Evolutionary conservation across 2,888 invertebrate genomes (phyloP).

Genomic region (Ormyrus rosae): DNA sequence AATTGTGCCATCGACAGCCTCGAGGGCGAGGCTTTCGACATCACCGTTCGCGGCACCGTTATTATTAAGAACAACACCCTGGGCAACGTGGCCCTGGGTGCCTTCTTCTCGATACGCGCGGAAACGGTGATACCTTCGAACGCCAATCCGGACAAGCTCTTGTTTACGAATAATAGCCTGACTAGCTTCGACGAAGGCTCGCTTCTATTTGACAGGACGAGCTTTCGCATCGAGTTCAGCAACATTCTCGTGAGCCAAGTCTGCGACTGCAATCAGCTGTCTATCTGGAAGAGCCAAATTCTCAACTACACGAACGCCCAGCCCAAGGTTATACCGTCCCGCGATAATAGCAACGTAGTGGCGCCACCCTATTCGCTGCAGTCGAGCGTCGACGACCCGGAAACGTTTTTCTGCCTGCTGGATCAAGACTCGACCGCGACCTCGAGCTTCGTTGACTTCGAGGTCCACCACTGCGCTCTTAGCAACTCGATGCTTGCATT

Average conservation of each 20-base stretch:
- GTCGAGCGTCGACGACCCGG: constrained; percentile 66
- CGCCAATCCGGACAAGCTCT: constrained; percentile 71
- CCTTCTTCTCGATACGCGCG: constrained; percentile 80
- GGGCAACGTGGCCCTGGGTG: constrained; percentile 78
- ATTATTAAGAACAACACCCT: constrained; percentile 83
- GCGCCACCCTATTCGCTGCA: constrained; percentile 62
- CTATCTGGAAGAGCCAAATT: constrained; percentile 70
- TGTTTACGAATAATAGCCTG: constrained; percentile 82
- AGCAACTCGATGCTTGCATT: constrained; percentile 68
- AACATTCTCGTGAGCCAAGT: constrained; percentile 79
- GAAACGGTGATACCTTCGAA: constrained; percentile 72
- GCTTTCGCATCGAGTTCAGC: constrained; percentile 79
- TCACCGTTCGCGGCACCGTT: constrained; percentile 80
- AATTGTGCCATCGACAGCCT: constrained; percentile 79
- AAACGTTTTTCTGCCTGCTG: constrained; percentile 68
- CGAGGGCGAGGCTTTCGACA: constrained; percentile 82
- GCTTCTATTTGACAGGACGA: constrained; percentile 78
- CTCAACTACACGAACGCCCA: constrained; percentile 72
- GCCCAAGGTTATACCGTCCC: constrained; percentile 61
- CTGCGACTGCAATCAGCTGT: constrained; percentile 79
- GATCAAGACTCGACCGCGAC: constrained; percentile 58
- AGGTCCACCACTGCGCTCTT: constrained; percentile 66
- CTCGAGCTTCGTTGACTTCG: constrained; percentile 67
- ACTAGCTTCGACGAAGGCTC: constrained; percentile 78
- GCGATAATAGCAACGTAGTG: constrained; percentile 57